Percentiles rank a stretch among this genome's conserved stretches.
Evolutionary conservation across 23 tunicate genomes (phyloP).

Genomic region (Styela plicata): DNA sequence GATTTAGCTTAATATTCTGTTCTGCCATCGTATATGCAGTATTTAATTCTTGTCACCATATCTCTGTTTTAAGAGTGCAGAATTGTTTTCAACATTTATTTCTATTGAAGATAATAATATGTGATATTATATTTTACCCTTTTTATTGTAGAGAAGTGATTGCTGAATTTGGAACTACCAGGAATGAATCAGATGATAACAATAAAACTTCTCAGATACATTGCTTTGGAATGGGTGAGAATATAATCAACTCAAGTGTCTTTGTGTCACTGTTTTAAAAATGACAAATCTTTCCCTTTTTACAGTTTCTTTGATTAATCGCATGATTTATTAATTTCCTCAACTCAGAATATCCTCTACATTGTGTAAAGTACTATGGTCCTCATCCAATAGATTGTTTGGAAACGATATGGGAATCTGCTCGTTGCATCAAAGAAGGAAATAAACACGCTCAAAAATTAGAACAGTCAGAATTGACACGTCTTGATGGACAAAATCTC

Average conservation of each 20-base stretch:
- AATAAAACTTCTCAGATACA: background rate
- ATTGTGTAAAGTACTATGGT: slow-evolving; percentile 14
- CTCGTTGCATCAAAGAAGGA: slow-evolving; percentile 15
- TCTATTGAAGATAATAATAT: too few relatives aligned
- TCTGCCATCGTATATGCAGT: too few relatives aligned
- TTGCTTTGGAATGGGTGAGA: slow-evolving; percentile 29
- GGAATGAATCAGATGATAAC: background rate
- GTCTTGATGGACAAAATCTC: background rate
- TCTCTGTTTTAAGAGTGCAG: too few relatives aligned
- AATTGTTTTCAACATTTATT: too few relatives aligned
- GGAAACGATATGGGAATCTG: slow-evolving; percentile 22
- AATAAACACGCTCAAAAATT: slow-evolving; percentile 11
- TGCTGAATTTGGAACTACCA: background rate
- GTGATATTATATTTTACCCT: too few relatives aligned
- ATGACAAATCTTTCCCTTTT: background rate
- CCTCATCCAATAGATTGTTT: slow-evolving; percentile 15
- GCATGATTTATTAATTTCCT: too few relatives aligned
- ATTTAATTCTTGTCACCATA: too few relatives aligned
- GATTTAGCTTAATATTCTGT: too few relatives aligned
- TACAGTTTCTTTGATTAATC: too few relatives aligned
- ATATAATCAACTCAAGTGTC: background rate
- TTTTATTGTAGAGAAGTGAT: background rate
- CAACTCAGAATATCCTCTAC: background rate
- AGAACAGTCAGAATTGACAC: background rate
- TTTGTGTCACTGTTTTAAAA: background rate